Percentiles rank a stretch among this genome's conserved stretches.
Conservation (phyloP, 2,797 vertebrate genomes). For the Myotis vivesi region DNA sequence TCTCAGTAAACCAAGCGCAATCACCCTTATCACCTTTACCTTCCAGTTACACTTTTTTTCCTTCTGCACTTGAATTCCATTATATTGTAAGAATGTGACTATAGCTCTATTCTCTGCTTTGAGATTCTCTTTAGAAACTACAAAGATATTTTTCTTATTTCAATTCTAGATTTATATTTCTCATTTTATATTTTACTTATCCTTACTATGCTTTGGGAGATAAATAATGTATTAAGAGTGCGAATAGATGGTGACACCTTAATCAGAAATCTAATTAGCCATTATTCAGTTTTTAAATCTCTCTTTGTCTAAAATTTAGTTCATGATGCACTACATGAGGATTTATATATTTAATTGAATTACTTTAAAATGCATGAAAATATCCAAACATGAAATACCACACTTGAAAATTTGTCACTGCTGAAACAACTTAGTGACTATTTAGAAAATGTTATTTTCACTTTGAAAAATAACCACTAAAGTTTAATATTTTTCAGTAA, state of each 20-base stretch:
- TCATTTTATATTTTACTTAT: constrained; percentile 17
- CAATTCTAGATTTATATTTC: not conserved
- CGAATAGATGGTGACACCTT: not conserved
- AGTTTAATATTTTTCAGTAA: not conserved
- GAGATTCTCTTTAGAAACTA: not conserved
- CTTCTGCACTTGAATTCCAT: not conserved
- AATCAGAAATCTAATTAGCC: not conserved
- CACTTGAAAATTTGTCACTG: not conserved
- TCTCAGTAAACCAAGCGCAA: not conserved
- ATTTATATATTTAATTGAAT: not conserved
- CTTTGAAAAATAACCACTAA: not conserved
- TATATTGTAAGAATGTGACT: not conserved
- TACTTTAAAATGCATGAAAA: not conserved
- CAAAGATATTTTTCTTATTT: not conserved
- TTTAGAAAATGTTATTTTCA: not conserved
- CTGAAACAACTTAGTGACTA: not conserved
- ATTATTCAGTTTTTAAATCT: not conserved
- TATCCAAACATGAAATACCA: not conserved
- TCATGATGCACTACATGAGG: not conserved
- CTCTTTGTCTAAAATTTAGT: not conserved
- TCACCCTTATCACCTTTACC: not conserved
- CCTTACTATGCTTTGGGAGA: not conserved
- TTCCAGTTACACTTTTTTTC: not conserved
- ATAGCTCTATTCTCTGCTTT: not conserved
- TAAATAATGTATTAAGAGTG: not conserved